Base-by-base conservation (phyloP, 2,888 invertebrate species). In the Pimpla rufipes region DNA sequence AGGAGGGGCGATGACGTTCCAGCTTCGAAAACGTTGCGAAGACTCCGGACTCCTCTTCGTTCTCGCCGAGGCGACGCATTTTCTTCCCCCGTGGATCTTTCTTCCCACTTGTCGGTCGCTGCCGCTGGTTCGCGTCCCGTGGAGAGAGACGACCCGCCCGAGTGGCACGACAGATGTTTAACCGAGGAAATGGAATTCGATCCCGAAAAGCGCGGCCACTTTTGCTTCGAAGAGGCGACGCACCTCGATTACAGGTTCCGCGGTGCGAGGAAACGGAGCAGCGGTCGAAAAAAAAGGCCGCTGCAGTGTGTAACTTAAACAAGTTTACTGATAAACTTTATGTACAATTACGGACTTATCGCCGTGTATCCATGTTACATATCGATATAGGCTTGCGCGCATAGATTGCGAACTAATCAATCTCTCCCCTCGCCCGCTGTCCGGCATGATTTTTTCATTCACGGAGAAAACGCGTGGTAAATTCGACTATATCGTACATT, bases 291-390 rank as follows among this genome's bases (percentile, higher is more conserved):
- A 6, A 0, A 7, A 11, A n/a, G n/a, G n/a, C n/a, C n/a, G n/a
- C n/a, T n/a, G 40, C 40, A 2, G 13, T 16, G 57, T 16, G 55
- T 62, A 55, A 57, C 52, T 68, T 42, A 45, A 70, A 74, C 55
- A 50, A 29, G 21, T 78, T 78, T 74, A 78, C 40, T 82, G 78
- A 82, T 42, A 78, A 82, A 82, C 40, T 79, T 83, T 83, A 83
- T 83, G 70, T 83, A 83, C 82, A 83, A 75, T 68, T 75, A 57
- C 67, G 35, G 45, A 66, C 29, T 52, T 40, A 57, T 35, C 8
- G 62, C 45, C 50, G 50, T 55, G 66, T 40, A 42, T 68, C 64
- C 57, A 73, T 74, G 23, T 42, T 71, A 71, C 57, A 57, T 29
- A 57, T 71, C 70, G 40, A 55, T 21, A 37, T 21, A 55, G 21